A percentile compares a stretch with the other conserved stretches of the same genome.
phyloP scores from a whole-genome alignment of 2,888 invertebrate genomes.

The Drosophila leonis region DNA sequence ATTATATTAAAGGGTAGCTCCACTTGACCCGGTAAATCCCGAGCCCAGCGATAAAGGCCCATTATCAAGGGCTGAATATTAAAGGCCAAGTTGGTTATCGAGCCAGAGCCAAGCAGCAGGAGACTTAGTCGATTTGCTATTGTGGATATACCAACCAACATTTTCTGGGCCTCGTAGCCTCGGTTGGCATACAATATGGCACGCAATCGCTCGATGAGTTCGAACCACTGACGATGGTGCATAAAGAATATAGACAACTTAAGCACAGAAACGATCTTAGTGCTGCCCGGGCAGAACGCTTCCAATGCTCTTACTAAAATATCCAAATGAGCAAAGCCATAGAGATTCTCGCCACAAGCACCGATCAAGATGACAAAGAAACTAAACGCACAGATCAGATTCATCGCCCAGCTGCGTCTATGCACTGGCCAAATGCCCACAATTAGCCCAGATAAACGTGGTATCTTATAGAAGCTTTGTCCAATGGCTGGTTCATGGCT shows the following conservation, averaged over 20 bases:
- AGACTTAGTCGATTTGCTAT: constrained; percentile 62
- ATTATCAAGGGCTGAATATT: constrained; percentile 72
- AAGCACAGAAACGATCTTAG: constrained; percentile 79
- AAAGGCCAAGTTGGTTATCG: constrained; percentile 74
- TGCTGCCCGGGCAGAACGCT: constrained; percentile 83
- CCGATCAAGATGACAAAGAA: constrained; percentile 72
- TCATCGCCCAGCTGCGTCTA: constrained; percentile 45
- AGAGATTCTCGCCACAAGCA: constrained; percentile 77
- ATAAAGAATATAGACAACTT: constrained; percentile 79
- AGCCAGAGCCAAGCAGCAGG: constrained; percentile 70
- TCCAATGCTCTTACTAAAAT: constrained; percentile 79
- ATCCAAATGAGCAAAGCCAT: constrained; percentile 71
- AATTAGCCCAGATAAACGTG: constrained; percentile 69
- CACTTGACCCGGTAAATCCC: constrained; percentile 56
- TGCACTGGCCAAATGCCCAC: constrained; percentile 82
- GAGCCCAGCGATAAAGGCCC: constrained; percentile 59
- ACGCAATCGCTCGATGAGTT: constrained; percentile 63
- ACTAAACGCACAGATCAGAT: constrained; percentile 67
- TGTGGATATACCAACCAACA: constrained; percentile 65
- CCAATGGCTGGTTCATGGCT: constrained; percentile 51
- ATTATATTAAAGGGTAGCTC: constrained; percentile 79
- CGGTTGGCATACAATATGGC: constrained; percentile 56
- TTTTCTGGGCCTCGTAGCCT: constrained; percentile 50
- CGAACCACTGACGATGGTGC: constrained; percentile 66
- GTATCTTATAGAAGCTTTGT: constrained; percentile 75